These are phyloP conservation scores for Urosaurus nigricauda DNA, from an alignment of 2,797 vertebrate genomes.

Conservation along the genomic window DNA sequence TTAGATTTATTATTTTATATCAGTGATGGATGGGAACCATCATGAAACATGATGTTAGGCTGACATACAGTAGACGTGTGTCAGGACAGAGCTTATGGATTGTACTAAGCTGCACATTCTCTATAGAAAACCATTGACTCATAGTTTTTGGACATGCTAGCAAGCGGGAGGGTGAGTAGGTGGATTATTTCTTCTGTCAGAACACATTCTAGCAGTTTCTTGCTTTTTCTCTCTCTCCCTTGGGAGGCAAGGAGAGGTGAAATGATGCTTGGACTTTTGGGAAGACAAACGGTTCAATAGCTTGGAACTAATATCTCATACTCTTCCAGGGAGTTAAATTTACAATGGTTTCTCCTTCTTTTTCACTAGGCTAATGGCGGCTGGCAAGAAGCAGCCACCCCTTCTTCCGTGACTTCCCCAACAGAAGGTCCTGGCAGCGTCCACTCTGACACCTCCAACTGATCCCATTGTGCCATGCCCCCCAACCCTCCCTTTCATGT, in stretches of 20 bases:
- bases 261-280: background rate
- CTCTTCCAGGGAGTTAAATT: background rate
- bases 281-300: background rate
- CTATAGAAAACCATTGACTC: too few species aligned
- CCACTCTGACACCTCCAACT: conserved; percentile 91
- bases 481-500: background rate
- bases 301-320: too few species aligned
- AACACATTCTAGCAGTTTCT: background rate
- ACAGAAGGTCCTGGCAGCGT: conserved; percentile 85
- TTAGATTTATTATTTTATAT: background rate
- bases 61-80: background rate
- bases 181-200: background rate
- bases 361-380: conserved; percentile 87
- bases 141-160: background rate
- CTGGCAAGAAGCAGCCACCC: conserved; percentile 89
- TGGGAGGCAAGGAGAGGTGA: too few species aligned
- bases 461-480: conserved; percentile 66
- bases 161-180: too few species aligned
- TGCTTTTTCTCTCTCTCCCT: background rate
- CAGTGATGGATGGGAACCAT: background rate
- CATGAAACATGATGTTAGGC: background rate
- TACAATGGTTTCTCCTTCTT: background rate
- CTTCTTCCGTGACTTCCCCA: conserved; percentile 87
- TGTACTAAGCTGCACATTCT: background rate
- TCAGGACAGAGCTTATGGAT: background rate